Conservation (phyloP, 1,140 invertebrate genomes). For the Nylanderia fulva region DNA sequence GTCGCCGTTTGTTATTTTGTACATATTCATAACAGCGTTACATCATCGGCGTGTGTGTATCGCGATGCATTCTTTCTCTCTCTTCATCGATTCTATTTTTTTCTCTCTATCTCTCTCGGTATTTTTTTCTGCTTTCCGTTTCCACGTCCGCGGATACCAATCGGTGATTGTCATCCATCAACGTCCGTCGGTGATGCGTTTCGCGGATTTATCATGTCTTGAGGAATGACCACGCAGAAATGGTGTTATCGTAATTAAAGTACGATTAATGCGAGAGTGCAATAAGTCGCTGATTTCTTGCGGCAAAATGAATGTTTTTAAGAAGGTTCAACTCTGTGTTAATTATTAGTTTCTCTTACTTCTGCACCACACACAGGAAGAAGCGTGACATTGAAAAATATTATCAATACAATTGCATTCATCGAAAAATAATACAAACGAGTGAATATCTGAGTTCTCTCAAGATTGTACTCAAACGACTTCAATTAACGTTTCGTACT, state of each 20-base stretch:
- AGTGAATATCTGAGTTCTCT: neutral
- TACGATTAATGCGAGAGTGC: constrained; percentile 42
- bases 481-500: constrained; percentile 2
- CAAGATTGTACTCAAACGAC: neutral
- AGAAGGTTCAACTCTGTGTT: neutral
- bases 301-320: neutral
- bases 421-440: neutral
- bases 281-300: constrained; percentile 18
- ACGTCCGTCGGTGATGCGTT: constrained; percentile 59
- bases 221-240: constrained; percentile 42
- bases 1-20: constrained; percentile 79
- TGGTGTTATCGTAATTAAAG: constrained; percentile 20
- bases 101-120: constrained; percentile 41
- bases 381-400: too few species aligned
- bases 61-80: constrained; percentile 68
- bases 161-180: constrained; percentile 71
- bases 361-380: too few species aligned
- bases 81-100: constrained; percentile 53
- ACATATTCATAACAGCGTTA: constrained; percentile 82
- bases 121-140: constrained; percentile 66
- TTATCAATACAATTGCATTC: neutral
- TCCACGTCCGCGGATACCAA: constrained; percentile 68
- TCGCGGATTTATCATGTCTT: constrained; percentile 39
- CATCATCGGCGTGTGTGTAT: constrained; percentile 75
- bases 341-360: neutral